Conservation (phyloP, 2,888 invertebrate genomes). For the Deilephila porcellus region DNA sequence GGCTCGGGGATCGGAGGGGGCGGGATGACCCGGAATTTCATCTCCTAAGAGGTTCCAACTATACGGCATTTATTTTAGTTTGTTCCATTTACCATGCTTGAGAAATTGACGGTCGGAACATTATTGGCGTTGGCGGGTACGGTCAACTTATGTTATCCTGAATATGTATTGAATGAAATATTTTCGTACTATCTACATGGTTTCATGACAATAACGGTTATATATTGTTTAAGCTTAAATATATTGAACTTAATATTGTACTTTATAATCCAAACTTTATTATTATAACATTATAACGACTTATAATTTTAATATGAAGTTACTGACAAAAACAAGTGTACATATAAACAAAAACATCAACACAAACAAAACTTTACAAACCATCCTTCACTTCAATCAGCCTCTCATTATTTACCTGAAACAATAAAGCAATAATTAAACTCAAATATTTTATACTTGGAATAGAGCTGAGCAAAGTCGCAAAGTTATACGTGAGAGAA, state of each 20-base stretch:
- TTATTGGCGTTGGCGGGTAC: background rate
- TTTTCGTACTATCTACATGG: background rate
- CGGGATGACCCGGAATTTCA: slow-evolving; percentile 71
- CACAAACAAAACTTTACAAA: background rate
- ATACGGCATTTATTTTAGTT: slow-evolving; percentile 78
- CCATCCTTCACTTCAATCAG: background rate
- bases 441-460: slow-evolving; percentile 20
- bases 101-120: slow-evolving; percentile 53
- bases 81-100: slow-evolving; percentile 68
- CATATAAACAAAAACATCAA: background rate
- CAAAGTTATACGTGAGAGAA: slow-evolving; percentile 67
- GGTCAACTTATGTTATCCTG: background rate
- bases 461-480: slow-evolving; percentile 49
- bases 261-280: background rate
- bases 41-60: slow-evolving; percentile 73
- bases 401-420: slow-evolving; percentile 33
- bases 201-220: too few species aligned
- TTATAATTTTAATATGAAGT: too few species aligned
- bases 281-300: too few species aligned
- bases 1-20: slow-evolving; percentile 45
- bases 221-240: background rate
- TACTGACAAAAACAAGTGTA: too few species aligned
- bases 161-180: background rate
- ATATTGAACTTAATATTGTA: background rate
- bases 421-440: slow-evolving; percentile 33